phyloP scores from a whole-genome alignment of 2,888 invertebrate genomes.

The Creontiades dilutus region DNA sequence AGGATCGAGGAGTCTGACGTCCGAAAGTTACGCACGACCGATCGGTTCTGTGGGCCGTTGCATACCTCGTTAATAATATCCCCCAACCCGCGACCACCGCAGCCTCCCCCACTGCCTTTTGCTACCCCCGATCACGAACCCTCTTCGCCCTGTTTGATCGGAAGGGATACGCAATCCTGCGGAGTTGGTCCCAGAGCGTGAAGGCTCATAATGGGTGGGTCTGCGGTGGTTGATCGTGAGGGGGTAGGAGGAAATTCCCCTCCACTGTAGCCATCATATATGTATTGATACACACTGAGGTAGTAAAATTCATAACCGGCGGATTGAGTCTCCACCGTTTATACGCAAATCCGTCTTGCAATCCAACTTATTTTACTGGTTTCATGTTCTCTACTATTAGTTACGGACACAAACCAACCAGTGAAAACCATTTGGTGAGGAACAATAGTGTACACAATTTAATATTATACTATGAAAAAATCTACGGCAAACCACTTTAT shows the following conservation, averaged over 20 bases:
- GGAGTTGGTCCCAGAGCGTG: conserved; percentile 14
- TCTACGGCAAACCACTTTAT: too few relatives aligned
- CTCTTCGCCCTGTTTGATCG: conserved; percentile 3
- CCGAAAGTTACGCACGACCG: conserved; percentile 10
- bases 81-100: neutral
- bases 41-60: conserved; percentile 32
- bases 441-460: too few relatives aligned
- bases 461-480: too few relatives aligned
- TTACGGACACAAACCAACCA: too few relatives aligned
- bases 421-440: too few relatives aligned
- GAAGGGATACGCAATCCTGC: neutral
- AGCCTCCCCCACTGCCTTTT: neutral
- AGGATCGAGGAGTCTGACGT: neutral
- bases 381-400: too few relatives aligned
- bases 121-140: neutral
- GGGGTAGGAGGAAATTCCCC: neutral
- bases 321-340: neutral
- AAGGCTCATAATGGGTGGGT: neutral
- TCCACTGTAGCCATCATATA: too few relatives aligned
- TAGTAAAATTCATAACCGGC: neutral
- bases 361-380: too few relatives aligned
- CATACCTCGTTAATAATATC: conserved; percentile 39
- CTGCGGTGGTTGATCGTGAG: neutral
- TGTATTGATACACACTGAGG: neutral
- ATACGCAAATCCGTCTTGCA: neutral